These are phyloP conservation scores for Hemichromis elongatus DNA, from an alignment of 2,113 vertebrate species.

Conservation along the genomic window DNA sequence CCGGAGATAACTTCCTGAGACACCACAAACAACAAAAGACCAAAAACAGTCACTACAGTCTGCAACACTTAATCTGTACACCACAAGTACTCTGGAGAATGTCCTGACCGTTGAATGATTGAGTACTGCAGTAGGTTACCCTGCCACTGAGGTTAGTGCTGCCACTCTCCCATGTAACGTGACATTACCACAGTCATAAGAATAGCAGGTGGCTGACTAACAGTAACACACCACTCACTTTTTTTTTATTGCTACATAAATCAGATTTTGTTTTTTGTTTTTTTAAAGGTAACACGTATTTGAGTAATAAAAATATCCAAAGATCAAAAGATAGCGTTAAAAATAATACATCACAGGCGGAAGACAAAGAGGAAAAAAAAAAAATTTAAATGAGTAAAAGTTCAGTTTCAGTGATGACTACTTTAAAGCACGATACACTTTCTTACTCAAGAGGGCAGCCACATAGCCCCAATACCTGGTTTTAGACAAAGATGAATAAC, in stretches of 20 bases:
- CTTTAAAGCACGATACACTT: background rate
- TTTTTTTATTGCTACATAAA: background rate
- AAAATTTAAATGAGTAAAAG: background rate
- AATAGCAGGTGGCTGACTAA: background rate
- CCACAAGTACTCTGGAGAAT: background rate
- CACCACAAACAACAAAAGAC: conserved; percentile 22
- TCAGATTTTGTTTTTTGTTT: background rate
- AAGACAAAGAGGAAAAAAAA: background rate
- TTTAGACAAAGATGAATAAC: background rate
- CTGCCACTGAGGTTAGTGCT: background rate
- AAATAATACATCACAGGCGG: background rate
- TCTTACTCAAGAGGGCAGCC: background rate
- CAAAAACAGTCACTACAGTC: conserved; percentile 8
- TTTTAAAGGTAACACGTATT: background rate
- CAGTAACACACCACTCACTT: background rate
- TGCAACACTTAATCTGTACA: background rate
- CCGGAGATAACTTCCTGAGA: conserved; percentile 88
- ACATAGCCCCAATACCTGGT: background rate
- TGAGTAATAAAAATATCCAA: background rate
- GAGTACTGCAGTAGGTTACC: background rate
- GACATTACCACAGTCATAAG: background rate
- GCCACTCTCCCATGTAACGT: background rate
- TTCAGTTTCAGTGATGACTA: background rate
- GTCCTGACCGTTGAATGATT: conserved; percentile 11
- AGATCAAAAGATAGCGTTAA: background rate